Conservation (phyloP, 2,113 vertebrate genomes). For the Tonatia bakeri region DNA sequence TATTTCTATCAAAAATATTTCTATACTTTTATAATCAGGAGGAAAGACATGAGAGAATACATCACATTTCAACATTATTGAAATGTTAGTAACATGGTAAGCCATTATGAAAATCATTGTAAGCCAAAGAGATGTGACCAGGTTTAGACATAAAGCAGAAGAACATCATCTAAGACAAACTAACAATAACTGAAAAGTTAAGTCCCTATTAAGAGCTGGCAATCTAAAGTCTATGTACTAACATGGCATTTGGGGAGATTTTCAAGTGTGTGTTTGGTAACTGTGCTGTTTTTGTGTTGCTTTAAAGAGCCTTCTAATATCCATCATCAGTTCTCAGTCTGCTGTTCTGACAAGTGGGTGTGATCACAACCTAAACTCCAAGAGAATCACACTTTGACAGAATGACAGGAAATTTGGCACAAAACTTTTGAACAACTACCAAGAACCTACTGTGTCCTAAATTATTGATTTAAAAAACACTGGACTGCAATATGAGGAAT, state of each 20-base stretch:
- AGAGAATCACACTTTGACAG: not conserved
- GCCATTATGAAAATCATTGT: not conserved
- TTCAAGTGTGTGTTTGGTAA: not conserved
- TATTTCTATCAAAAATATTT: not conserved
- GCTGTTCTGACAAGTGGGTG: not conserved
- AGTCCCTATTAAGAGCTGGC: not conserved
- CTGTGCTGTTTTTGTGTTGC: not conserved
- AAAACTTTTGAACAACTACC: not conserved
- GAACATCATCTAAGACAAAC: not conserved
- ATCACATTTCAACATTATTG: not conserved
- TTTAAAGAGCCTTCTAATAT: not conserved
- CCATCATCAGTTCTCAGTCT: not conserved
- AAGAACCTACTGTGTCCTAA: not conserved
- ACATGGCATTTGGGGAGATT: not conserved
- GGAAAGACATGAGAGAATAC: not conserved
- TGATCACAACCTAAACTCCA: not conserved
- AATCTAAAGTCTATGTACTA: not conserved
- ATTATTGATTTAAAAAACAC: not conserved
- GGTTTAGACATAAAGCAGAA: not conserved
- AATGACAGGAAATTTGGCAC: not conserved
- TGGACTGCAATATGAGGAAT: conserved; percentile 9
- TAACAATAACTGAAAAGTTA: not conserved
- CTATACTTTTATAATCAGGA: not conserved
- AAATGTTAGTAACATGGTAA: not conserved
- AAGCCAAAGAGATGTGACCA: not conserved